Evolutionary conservation across 64 coral and sea anemone species (phyloP).

Genomic region (Astreopora myriophthalma): DNA sequence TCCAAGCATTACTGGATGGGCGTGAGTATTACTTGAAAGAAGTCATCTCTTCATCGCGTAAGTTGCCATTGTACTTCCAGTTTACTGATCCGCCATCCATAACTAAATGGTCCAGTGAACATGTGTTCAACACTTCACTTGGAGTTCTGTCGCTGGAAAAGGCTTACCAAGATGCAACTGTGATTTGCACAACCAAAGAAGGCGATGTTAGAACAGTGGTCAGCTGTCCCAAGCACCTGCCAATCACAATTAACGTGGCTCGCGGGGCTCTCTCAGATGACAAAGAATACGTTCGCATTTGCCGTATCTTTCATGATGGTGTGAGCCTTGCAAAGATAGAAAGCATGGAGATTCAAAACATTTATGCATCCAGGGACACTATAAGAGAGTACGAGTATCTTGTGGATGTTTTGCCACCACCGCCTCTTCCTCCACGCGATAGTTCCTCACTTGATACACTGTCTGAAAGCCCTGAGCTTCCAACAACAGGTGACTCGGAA

Average conservation of each 20-base stretch:
- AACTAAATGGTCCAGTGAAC: conserved; percentile 39
- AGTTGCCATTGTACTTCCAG: conserved; percentile 77
- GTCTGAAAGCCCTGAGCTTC: not conserved
- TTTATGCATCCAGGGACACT: conserved; percentile 85
- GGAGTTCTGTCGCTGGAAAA: conserved; percentile 71
- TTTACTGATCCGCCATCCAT: conserved; percentile 70
- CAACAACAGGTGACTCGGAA: not conserved
- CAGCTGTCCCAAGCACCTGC: conserved; percentile 72
- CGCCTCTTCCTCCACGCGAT: conserved; percentile 20
- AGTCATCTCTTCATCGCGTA: conserved; percentile 21
- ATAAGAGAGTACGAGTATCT: conserved; percentile 81
- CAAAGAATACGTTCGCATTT: conserved; percentile 85
- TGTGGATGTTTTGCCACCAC: conserved; percentile 21
- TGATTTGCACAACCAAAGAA: conserved; percentile 86
- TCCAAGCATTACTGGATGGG: conserved; percentile 82
- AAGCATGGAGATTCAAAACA: conserved; percentile 83
- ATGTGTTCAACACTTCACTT: conserved; percentile 77
- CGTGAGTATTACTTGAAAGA: conserved; percentile 94
- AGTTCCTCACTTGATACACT: not conserved
- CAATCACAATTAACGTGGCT: conserved; percentile 76
- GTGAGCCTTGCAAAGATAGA: conserved; percentile 84
- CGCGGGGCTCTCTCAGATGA: conserved; percentile 77
- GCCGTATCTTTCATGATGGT: conserved; percentile 82
- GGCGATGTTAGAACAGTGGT: conserved; percentile 65
- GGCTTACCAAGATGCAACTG: conserved; percentile 68